Evolutionary conservation across 1,140 invertebrate species (phyloP).

Genomic region (Cryptotermes secundus): DNA sequence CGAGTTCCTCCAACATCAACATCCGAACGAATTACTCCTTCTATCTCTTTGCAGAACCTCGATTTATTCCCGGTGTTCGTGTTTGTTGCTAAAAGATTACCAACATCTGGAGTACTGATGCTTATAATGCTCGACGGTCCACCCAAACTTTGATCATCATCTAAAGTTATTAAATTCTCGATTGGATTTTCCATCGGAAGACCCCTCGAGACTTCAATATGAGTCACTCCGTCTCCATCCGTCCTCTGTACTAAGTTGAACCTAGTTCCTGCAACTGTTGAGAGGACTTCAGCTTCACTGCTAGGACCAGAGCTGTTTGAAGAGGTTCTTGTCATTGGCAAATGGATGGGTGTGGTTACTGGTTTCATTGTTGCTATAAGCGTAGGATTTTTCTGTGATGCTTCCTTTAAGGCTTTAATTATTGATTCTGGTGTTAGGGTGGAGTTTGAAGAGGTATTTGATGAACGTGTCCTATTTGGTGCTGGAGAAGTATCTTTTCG

Average conservation of each 20-base stretch:
- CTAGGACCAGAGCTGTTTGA: background rate
- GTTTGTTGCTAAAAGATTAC: slow-evolving; percentile 39
- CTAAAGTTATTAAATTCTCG: background rate
- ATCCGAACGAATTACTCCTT: slow-evolving; percentile 31
- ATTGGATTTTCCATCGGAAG: slow-evolving; percentile 33
- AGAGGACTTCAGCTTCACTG: slow-evolving; percentile 2
- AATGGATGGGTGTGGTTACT: background rate
- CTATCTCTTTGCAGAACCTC: slow-evolving; percentile 33
- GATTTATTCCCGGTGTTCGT: slow-evolving; percentile 39
- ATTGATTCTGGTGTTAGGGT: background rate
- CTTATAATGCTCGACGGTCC: slow-evolving; percentile 43
- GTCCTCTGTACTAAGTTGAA: slow-evolving; percentile 48
- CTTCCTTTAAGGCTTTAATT: background rate
- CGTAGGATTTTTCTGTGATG: background rate
- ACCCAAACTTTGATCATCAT: slow-evolving; percentile 31
- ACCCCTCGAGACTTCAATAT: slow-evolving; percentile 46
- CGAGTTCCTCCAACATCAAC: slow-evolving; percentile 9
- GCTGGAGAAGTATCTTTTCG: slow-evolving; percentile 25
- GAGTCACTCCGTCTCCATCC: slow-evolving; percentile 48
- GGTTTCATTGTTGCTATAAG: background rate
- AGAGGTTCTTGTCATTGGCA: background rate
- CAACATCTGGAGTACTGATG: slow-evolving; percentile 43
- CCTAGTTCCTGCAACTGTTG: slow-evolving; percentile 19
- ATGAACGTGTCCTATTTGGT: background rate
- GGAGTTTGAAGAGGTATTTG: background rate